Evolutionary conservation across 2,797 vertebrate genomes (phyloP).

Genomic region (Diplodus sargus): DNA sequence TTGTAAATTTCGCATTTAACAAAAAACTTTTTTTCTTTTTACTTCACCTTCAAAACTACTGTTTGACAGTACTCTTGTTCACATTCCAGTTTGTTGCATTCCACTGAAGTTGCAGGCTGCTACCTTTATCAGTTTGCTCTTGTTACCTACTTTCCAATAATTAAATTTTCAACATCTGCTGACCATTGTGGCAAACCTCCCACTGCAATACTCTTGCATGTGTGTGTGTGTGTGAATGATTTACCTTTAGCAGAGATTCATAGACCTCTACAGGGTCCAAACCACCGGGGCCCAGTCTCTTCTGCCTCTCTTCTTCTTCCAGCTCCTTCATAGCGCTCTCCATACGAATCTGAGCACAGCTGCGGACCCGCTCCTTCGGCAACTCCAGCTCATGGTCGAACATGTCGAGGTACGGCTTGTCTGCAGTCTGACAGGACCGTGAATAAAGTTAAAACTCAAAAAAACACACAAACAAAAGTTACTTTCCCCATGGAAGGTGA

Average conservation of each 20-base stretch:
- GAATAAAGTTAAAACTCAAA: slow-evolving; percentile 31
- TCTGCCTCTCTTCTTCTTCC: slow-evolving; percentile 89
- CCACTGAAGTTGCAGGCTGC: too few species aligned
- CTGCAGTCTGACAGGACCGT: slow-evolving; percentile 82
- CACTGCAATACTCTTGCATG: not conserved
- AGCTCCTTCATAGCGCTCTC: slow-evolving; percentile 88
- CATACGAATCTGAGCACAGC: slow-evolving; percentile 85
- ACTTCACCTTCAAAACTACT: not conserved
- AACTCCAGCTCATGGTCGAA: slow-evolving; percentile 90
- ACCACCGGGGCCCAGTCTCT: slow-evolving; percentile 89
- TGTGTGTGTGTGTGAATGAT: not conserved
- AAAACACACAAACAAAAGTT: not conserved
- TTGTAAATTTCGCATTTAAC: too few species aligned
- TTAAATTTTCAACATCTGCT: not conserved
- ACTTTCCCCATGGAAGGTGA: rapidly evolving
- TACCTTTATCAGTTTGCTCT: not conserved
- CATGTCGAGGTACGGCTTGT: slow-evolving; percentile 89
- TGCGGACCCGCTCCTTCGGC: slow-evolving; percentile 88
- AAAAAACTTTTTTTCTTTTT: too few species aligned
- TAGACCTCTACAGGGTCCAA: slow-evolving; percentile 93
- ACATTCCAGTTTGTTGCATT: not conserved
- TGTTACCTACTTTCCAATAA: not conserved
- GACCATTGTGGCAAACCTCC: not conserved
- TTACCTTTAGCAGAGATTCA: slow-evolving; percentile 86
- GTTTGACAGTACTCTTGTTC: not conserved